A percentile compares a stretch with the other conserved stretches of the same genome.
phyloP scores from a whole-genome alignment of 2,113 vertebrate species.

The Mastomys coucha region DNA sequence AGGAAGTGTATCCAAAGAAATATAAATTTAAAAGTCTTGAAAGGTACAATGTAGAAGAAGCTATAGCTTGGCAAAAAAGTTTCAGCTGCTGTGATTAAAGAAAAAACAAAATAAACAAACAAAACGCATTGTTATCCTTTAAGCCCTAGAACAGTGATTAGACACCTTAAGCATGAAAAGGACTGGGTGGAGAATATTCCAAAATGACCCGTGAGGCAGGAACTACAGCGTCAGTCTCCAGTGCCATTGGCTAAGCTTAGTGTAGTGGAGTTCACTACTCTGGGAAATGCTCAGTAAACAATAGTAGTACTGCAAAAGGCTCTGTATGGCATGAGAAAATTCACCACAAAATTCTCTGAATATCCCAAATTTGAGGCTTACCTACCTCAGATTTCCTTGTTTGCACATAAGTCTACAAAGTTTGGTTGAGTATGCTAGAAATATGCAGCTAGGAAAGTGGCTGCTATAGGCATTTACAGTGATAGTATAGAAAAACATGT shows the following conservation, averaged over 20 bases:
- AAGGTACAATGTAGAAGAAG: slow-evolving; percentile 16
- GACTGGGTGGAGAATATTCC: not conserved
- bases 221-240: not conserved
- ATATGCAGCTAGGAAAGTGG: not conserved
- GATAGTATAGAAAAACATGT: slow-evolving; percentile 39
- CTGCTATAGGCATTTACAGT: not conserved
- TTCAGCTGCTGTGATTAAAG: not conserved
- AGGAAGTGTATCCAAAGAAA: not conserved
- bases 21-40: slow-evolving; percentile 47
- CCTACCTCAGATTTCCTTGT: slow-evolving; percentile 44
- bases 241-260: not conserved
- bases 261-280: not conserved
- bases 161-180: not conserved
- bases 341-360: not conserved
- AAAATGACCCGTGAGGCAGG: not conserved
- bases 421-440: slow-evolving; percentile 53
- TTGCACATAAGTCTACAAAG: slow-evolving; percentile 7
- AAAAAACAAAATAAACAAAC: slow-evolving; percentile 1
- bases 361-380: not conserved
- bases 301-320: not conserved
- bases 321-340: not conserved
- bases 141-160: not conserved
- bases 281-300: not conserved
- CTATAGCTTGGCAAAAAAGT: slow-evolving; percentile 7
- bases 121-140: not conserved